Conservation (phyloP, 2,888 invertebrate genomes). For the Molorchus minor region DNA sequence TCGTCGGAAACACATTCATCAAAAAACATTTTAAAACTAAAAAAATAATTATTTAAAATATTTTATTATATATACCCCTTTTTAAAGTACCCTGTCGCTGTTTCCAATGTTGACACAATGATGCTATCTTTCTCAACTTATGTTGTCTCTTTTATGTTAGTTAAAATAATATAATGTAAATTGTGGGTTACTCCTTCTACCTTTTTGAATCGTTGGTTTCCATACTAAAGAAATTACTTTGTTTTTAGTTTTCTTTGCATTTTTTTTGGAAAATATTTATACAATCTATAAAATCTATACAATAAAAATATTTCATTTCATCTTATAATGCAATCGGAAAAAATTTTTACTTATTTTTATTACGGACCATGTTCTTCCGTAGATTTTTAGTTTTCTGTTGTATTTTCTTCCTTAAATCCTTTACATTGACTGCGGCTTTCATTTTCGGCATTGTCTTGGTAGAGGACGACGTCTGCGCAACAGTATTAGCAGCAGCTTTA, state of each 20-base stretch:
- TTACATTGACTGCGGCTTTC: constrained; percentile 25
- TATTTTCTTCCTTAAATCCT: constrained; percentile 37
- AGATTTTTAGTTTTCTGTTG: constrained; percentile 44
- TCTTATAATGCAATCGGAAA: not conserved
- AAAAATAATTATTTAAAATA: too few species aligned
- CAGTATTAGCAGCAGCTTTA: constrained; percentile 1
- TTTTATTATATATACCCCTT: too few species aligned
- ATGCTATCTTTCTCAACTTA: too few species aligned
- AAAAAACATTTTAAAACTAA: too few species aligned
- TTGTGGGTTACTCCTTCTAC: too few species aligned
- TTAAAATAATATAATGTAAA: too few species aligned
- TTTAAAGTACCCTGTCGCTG: too few species aligned
- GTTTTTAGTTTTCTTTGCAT: constrained; percentile 17
- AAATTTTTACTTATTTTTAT: constrained; percentile 26
- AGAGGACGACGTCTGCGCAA: constrained; percentile 9
- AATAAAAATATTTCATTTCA: constrained; percentile 24
- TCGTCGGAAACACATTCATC: too few species aligned
- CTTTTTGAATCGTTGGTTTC: too few species aligned
- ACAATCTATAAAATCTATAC: constrained; percentile 24
- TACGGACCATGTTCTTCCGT: constrained; percentile 34
- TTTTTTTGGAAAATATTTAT: constrained; percentile 28
- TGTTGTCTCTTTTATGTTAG: too few species aligned
- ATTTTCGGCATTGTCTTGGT: constrained; percentile 20
- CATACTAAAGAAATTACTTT: constrained; percentile 9
- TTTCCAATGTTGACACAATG: too few species aligned